A percentile compares a stretch with the other conserved stretches of the same genome.
These are phyloP conservation scores for Piaya cayana DNA, from an alignment of 2,113 vertebrate species.

Conservation along the genomic window DNA sequence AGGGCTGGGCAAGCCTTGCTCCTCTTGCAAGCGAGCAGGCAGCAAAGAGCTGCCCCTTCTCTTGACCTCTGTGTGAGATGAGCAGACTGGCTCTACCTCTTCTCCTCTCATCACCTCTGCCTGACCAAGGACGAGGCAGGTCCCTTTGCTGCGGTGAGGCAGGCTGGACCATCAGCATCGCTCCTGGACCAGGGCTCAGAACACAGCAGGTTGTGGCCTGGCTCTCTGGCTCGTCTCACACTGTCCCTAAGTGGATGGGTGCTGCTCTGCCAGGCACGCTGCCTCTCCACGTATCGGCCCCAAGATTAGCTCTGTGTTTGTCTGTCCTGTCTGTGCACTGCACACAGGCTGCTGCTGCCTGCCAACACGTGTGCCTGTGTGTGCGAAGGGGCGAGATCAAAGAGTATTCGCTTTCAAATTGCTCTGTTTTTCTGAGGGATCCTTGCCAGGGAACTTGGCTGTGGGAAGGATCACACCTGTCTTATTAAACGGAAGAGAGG, in stretches of 20 bases:
- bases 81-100: neutral
- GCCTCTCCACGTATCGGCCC: neutral
- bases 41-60: neutral
- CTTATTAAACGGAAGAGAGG: neutral
- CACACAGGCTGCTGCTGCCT: neutral
- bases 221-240: neutral
- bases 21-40: neutral
- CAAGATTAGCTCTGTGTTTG: neutral
- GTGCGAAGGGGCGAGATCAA: neutral
- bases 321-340: accelerated
- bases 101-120: neutral
- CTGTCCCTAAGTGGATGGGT: accelerated
- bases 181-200: neutral
- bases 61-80: accelerated
- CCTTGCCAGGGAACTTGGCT: neutral
- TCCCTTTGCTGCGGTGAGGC: accelerated
- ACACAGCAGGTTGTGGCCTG: neutral
- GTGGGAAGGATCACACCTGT: neutral
- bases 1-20: neutral
- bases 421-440: neutral
- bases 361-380: neutral
- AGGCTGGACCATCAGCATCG: neutral
- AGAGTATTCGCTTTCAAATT: accelerated
- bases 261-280: neutral
- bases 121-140: neutral